Percentiles rank a stretch among this genome's conserved stretches.
These are phyloP conservation scores for Apotomis capreana DNA, from an alignment of 2,888 invertebrate genomes.

Conservation along the genomic window DNA sequence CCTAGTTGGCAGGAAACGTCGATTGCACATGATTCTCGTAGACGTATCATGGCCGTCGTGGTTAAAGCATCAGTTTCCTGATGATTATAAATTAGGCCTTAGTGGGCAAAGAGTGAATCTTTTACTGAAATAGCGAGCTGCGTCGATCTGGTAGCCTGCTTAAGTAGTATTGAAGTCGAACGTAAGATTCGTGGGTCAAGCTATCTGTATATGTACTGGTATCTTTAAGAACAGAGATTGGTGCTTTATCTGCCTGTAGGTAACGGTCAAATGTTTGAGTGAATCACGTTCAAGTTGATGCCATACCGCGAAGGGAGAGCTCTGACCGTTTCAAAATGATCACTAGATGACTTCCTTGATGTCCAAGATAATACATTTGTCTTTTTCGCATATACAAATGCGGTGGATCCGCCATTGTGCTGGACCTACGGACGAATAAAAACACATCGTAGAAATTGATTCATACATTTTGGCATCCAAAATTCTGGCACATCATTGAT, in stretches of 20 bases:
- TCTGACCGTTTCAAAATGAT: slow-evolving; percentile 7
- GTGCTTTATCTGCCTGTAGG: too few relatives aligned
- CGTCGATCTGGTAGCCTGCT: too few relatives aligned
- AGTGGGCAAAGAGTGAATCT: too few relatives aligned
- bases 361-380: neutral
- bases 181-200: too few relatives aligned
- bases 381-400: neutral
- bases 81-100: too few relatives aligned
- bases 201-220: too few relatives aligned
- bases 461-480: neutral
- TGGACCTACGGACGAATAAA: slow-evolving; percentile 2
- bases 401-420: neutral
- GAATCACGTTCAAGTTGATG: too few relatives aligned
- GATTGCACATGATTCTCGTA: neutral
- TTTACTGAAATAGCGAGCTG: too few relatives aligned
- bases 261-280: too few relatives aligned
- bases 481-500: slow-evolving; percentile 23
- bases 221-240: too few relatives aligned
- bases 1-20: neutral
- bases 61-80: too few relatives aligned
- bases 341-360: neutral
- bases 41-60: neutral
- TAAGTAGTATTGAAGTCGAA: too few relatives aligned
- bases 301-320: neutral
- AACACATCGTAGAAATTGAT: slow-evolving; percentile 6